Base-by-base conservation (phyloP, 37 sponge, comb jelly and placozoan species). In the Tethya wilhelma region DNA sequence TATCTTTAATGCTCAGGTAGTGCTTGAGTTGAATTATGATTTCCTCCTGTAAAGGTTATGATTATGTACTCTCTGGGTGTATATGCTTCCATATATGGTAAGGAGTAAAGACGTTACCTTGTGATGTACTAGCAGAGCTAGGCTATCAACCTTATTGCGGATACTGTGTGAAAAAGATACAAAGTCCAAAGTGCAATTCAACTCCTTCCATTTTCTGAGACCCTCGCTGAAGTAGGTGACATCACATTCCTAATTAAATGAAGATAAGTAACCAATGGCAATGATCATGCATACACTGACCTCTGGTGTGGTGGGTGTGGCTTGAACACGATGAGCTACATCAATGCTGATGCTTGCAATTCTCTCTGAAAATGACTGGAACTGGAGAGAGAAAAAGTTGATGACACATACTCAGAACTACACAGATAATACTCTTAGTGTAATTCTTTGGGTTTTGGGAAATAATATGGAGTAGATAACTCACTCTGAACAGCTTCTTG, bases 201-300 rank as follows among this genome's bases (percentile, higher is more conserved):
- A 69, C 60, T 96, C 95, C 56, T 62, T 84, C 97, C 97, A 96
- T 43, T 94, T 96, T 9, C 67, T 37, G 44, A 96, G 75, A 11
- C 77, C 86, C 63, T 84, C 86, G 38, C 31, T 28, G 40, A 93
- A 96, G 84, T 78, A 94, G 8, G 92, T 86, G 2, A 88, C 92
- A 33, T 45, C 42, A n/a, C n/a, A n/a, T n/a, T n/a, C n/a, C n/a
- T 14, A 30, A 19, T 8, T 59, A 59, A 12, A 59, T 6, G 28
- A 25, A 19, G 4, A 30, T 59, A 12, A 6, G 28, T 19, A 12
- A 59, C 62, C 62, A 59, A n/a, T n/a, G n/a, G n/a, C n/a, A n/a
- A n/a, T n/a, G n/a, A n/a, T n/a, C n/a, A n/a, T n/a, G n/a, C n/a
- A n/a, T n/a, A n/a, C n/a, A 0, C 43, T 55, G 29, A 79, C 89